These are phyloP conservation scores for Drosophila sturtevanti DNA, from an alignment of 1,140 invertebrate species.

Conservation along the genomic window DNA sequence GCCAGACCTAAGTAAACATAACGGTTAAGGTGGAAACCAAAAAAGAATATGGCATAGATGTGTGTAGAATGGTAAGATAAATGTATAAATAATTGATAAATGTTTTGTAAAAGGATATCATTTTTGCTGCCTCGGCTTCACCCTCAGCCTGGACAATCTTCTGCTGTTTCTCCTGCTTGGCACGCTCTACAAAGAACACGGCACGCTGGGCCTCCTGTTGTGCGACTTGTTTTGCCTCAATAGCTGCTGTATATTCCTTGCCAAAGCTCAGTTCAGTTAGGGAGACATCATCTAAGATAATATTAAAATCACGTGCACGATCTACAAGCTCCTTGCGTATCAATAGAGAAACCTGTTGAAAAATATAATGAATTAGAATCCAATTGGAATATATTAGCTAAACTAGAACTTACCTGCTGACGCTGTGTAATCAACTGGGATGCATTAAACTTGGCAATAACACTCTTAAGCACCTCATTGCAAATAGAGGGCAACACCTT, in stretches of 20 bases:
- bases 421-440: slow-evolving; percentile 99
- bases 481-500: slow-evolving; percentile 98
- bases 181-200: slow-evolving; percentile 98
- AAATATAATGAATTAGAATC: slow-evolving; percentile 6
- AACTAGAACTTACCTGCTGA: slow-evolving; percentile 89
- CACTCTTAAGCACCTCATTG: slow-evolving; percentile 99
- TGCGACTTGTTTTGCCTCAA: slow-evolving; percentile 99
- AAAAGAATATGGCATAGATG: slow-evolving; percentile 9
- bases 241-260: slow-evolving; percentile 99
- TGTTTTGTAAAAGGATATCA: slow-evolving; percentile 90
- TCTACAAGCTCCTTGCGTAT: slow-evolving; percentile 97
- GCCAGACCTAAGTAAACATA: slow-evolving; percentile 95
- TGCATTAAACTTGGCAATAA: slow-evolving; percentile 99
- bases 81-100: no score
- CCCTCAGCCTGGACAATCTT: slow-evolving; percentile 99
- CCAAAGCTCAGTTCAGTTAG: slow-evolving; percentile 99
- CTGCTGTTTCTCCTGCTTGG: slow-evolving; percentile 98
- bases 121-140: slow-evolving; percentile 99
- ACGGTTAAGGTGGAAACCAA: slow-evolving; percentile 87
- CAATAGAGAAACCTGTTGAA: slow-evolving; percentile 90
- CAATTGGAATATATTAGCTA: slow-evolving; percentile 2
- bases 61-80: no score
- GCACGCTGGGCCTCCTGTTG: slow-evolving; percentile 99
- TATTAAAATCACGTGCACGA: slow-evolving; percentile 98
- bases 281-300: slow-evolving; percentile 99